These are phyloP conservation scores for Beris morrisii DNA, from an alignment of 2,888 invertebrate species.

Conservation along the genomic window DNA sequence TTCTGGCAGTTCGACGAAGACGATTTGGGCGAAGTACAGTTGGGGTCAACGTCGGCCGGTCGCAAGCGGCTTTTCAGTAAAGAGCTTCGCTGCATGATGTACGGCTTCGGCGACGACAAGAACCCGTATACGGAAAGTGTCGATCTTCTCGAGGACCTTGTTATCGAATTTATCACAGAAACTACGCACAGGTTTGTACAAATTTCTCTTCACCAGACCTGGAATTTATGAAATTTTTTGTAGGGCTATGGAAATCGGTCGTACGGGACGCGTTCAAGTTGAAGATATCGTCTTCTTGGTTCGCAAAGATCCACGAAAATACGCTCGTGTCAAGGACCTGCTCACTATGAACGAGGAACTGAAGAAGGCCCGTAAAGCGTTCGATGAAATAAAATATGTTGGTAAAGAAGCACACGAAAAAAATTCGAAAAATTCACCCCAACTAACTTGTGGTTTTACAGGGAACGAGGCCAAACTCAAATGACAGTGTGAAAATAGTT, in stretches of 20 bases:
- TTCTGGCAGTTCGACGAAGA: slow-evolving; percentile 57
- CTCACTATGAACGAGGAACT: slow-evolving; percentile 98
- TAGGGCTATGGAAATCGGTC: slow-evolving; percentile 95
- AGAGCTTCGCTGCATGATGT: slow-evolving; percentile 97
- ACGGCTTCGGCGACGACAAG: slow-evolving; percentile 98
- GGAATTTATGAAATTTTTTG: not conserved
- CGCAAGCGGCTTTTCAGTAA: slow-evolving; percentile 87
- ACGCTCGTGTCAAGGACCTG: slow-evolving; percentile 94
- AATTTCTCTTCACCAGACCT: not conserved
- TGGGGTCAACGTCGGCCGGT: slow-evolving; percentile 70
- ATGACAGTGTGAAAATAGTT: slow-evolving; percentile 44
- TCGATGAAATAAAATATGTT: slow-evolving; percentile 98
- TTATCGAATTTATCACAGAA: slow-evolving; percentile 96
- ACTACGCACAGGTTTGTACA: slow-evolving; percentile 74
- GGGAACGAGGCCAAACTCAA: slow-evolving; percentile 54
- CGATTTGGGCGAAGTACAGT: slow-evolving; percentile 69
- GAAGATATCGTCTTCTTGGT: slow-evolving; percentile 97
- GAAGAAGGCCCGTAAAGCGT: slow-evolving; percentile 97
- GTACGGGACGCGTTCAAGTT: slow-evolving; percentile 95
- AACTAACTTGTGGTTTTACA: slow-evolving; percentile 35
- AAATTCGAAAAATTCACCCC: too few species aligned
- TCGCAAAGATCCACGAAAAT: slow-evolving; percentile 93
- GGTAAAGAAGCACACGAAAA: slow-evolving; percentile 59
- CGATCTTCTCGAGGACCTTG: slow-evolving; percentile 94
- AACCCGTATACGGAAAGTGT: slow-evolving; percentile 99